phyloP scores from a whole-genome alignment of 2,113 vertebrate species.

The Oreochromis spilurus region DNA sequence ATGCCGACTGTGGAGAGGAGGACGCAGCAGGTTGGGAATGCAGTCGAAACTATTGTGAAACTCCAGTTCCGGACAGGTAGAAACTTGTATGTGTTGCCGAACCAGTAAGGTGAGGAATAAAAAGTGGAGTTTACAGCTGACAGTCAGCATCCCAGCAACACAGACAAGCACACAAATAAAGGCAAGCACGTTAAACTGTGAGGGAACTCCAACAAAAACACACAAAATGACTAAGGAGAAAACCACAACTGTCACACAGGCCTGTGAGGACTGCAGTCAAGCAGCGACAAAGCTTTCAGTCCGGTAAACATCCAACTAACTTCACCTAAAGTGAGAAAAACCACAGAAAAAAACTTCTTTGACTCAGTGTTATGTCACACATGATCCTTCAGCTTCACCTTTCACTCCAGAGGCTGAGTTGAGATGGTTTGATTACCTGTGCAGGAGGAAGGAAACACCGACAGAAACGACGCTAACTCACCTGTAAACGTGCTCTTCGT shows the following conservation, averaged over 20 bases:
- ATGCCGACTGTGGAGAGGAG: background rate
- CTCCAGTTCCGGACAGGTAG: conserved; percentile 47
- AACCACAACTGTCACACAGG: background rate
- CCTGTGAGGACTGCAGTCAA: background rate
- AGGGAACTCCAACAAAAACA: background rate
- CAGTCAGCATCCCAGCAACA: background rate
- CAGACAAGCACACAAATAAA: background rate
- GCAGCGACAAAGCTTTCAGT: background rate
- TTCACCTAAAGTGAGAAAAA: background rate
- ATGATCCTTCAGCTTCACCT: background rate
- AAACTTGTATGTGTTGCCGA: conserved; percentile 68
- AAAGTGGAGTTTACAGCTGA: conserved; percentile 8
- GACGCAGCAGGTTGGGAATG: conserved; percentile 50
- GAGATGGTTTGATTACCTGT: background rate
- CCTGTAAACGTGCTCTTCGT: conserved; percentile 15
- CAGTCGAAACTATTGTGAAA: conserved; percentile 70
- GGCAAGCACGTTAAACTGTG: background rate
- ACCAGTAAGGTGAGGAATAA: conserved; percentile 64
- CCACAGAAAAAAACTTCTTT: accelerated
- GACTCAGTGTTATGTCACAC: background rate
- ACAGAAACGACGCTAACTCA: background rate
- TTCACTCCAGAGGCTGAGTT: no score
- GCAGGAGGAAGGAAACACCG: background rate
- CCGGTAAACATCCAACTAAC: background rate
- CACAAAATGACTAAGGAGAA: background rate